Percentiles rank a stretch among this genome's conserved stretches.
These are phyloP conservation scores for Trichacis sp. DNA, from an alignment of 2,888 invertebrate genomes.

Conservation along the genomic window DNA sequence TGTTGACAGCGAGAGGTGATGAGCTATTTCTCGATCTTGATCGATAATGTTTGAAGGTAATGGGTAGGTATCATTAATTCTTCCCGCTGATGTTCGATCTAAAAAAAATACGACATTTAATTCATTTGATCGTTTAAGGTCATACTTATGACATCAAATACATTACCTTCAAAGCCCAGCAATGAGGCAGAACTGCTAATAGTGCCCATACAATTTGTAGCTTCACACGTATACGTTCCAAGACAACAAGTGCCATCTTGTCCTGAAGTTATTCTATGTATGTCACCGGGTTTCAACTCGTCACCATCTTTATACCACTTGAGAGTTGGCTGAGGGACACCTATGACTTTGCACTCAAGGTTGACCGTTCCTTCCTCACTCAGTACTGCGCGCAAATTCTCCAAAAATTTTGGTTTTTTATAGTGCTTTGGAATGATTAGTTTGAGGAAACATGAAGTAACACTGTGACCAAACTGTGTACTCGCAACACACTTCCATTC, in stretches of 20 bases:
- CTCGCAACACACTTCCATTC: constrained; percentile 93
- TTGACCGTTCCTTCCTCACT: constrained; percentile 92
- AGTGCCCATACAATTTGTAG: constrained; percentile 90
- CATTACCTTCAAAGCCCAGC: constrained; percentile 87
- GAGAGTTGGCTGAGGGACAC: constrained; percentile 88
- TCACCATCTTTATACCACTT: constrained; percentile 95
- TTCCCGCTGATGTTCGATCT: constrained; percentile 20
- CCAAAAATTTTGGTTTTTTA: constrained; percentile 88
- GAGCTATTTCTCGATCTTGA: constrained; percentile 71
- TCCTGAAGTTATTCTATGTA: constrained; percentile 90
- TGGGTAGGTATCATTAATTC: constrained; percentile 19
- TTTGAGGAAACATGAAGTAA: constrained; percentile 88
- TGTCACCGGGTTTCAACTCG: constrained; percentile 90
- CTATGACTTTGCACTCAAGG: constrained; percentile 92
- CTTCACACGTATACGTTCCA: constrained; percentile 92
- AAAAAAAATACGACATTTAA: constrained; percentile 5
- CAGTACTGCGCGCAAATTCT: constrained; percentile 85
- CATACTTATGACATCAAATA: too few species aligned
- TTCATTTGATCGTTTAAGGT: neutral
- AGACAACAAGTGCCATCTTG: constrained; percentile 91
- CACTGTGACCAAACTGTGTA: constrained; percentile 90
- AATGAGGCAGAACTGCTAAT: constrained; percentile 90
- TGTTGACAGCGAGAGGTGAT: constrained; percentile 88
- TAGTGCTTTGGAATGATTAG: constrained; percentile 88
- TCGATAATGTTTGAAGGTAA: constrained; percentile 61